Conservation (phyloP, 2,888 invertebrate genomes). For the Periphyllus acericola region DNA sequence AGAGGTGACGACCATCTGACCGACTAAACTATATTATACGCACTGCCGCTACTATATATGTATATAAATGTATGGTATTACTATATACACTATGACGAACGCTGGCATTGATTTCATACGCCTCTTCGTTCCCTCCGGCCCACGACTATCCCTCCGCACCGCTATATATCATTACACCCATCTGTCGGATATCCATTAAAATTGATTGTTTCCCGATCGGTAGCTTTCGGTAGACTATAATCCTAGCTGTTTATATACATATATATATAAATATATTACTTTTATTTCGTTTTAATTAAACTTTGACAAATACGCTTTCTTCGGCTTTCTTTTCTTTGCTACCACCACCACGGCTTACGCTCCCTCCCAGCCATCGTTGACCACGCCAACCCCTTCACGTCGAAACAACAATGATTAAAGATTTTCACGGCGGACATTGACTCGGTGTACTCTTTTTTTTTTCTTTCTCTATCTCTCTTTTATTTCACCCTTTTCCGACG, state of each 20-base stretch:
- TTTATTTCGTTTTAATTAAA: constrained; percentile 58
- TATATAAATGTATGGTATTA: background rate
- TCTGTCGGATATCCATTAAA: constrained; percentile 55
- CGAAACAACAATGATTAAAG: constrained; percentile 41
- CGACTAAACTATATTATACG: background rate
- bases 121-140: background rate
- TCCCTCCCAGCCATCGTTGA: background rate
- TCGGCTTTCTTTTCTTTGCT: constrained; percentile 2
- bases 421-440: constrained; percentile 33
- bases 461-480: background rate
- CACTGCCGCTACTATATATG: background rate
- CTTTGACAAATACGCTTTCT: constrained; percentile 51
- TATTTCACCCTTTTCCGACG: constrained; percentile 24
- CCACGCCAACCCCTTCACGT: background rate
- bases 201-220: constrained; percentile 55
- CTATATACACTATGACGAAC: background rate
- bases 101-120: background rate
- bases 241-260: background rate
- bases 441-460: background rate
- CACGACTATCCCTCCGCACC: background rate
- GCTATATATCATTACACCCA: constrained; percentile 36
- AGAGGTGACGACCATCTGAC: background rate
- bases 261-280: background rate
- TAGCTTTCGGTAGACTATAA: background rate
- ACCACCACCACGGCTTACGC: background rate